A percentile compares a stretch with the other conserved stretches of the same genome.
Conservation (phyloP, 2,888 invertebrate species). For the Epinotia brunnichana region DNA sequence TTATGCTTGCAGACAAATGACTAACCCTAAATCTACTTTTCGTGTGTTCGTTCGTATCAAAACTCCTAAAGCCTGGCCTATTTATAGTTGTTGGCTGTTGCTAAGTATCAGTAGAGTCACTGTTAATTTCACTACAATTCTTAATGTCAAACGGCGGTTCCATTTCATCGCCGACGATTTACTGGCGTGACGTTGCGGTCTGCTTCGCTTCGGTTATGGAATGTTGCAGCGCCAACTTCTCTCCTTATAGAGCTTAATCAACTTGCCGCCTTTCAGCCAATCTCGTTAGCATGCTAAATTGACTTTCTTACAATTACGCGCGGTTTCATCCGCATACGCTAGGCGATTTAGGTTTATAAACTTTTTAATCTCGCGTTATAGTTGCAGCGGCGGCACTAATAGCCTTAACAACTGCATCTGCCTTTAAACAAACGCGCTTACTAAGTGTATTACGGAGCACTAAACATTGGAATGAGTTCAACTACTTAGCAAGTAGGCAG, state of each 20-base stretch:
- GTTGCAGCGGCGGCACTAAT: constrained; percentile 63
- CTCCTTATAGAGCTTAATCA: constrained; percentile 74
- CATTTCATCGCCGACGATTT: constrained; percentile 47
- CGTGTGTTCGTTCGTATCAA: too few relatives aligned
- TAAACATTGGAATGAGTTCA: constrained; percentile 68
- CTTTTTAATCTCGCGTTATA: constrained; percentile 64
- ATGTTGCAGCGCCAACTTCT: constrained; percentile 60
- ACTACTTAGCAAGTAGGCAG: constrained; percentile 67
- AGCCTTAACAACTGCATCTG: constrained; percentile 72
- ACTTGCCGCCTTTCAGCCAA: constrained; percentile 71
- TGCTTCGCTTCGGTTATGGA: constrained; percentile 61
- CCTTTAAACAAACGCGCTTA: constrained; percentile 68
- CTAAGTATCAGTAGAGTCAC: too few relatives aligned
- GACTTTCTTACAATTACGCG: constrained; percentile 69
- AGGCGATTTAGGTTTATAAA: constrained; percentile 67
- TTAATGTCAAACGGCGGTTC: constrained; percentile 28
- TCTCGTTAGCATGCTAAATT: constrained; percentile 76
- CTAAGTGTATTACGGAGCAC: constrained; percentile 69
- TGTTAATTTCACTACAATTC: constrained; percentile 11
- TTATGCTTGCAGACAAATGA: too few relatives aligned
- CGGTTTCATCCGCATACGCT: constrained; percentile 60
- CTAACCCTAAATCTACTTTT: too few relatives aligned
- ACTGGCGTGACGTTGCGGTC: constrained; percentile 62
- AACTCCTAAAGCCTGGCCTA: too few relatives aligned
- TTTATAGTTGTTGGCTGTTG: too few relatives aligned